These are phyloP conservation scores for Myotis brandtii DNA, from an alignment of 2,113 vertebrate genomes.

Conservation along the genomic window DNA sequence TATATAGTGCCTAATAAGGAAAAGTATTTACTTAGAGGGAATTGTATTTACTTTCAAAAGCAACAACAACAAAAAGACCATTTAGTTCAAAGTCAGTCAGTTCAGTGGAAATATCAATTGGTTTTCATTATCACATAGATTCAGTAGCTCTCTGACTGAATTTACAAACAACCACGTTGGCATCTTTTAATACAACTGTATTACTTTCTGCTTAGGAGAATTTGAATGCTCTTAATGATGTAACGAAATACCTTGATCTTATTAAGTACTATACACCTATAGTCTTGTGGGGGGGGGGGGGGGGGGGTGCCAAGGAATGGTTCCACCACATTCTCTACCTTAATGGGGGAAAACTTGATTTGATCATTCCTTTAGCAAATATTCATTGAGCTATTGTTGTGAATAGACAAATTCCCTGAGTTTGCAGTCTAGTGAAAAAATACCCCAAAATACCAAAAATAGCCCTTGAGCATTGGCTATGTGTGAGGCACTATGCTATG, in stretches of 20 bases:
- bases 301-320: not conserved
- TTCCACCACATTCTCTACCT: not conserved
- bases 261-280: not conserved
- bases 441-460: not conserved
- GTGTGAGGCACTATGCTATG: not conserved
- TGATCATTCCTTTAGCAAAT: constrained; percentile 44
- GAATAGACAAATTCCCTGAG: not conserved
- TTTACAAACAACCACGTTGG: not conserved
- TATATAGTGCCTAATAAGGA: not conserved
- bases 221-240: not conserved
- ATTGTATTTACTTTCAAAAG: not conserved
- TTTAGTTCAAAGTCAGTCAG: not conserved
- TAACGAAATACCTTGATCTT: constrained; percentile 5
- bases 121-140: not conserved
- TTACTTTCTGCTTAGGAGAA: constrained; percentile 15
- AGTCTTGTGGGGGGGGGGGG: not conserved
- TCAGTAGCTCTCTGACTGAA: not conserved
- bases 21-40: not conserved
- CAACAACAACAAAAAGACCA: not conserved
- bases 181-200: not conserved
- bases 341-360: not conserved
- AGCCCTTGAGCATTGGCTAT: not conserved
- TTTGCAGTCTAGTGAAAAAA: not conserved
- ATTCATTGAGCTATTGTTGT: not conserved
- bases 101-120: not conserved